These are phyloP conservation scores for Amphipyra berbera DNA, from an alignment of 2,888 invertebrate species.

Conservation along the genomic window DNA sequence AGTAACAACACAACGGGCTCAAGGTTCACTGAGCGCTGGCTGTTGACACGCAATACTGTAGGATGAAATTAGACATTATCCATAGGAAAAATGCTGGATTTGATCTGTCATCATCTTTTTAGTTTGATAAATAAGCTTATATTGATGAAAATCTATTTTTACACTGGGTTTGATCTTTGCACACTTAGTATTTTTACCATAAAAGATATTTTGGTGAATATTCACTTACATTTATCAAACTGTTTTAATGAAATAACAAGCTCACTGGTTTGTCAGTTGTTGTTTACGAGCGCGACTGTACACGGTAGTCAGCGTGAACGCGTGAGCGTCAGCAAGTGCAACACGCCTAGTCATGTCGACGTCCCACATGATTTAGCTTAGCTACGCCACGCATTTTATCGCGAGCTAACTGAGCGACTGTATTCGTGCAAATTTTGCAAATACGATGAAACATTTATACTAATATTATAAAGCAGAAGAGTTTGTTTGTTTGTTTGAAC, in stretches of 20 bases:
- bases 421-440: not conserved
- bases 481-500: too few relatives aligned
- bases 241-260: not conserved
- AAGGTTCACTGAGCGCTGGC: not conserved
- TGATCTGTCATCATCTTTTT: too few relatives aligned
- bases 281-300: not conserved
- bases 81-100: too few relatives aligned
- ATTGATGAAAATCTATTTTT: too few relatives aligned
- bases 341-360: not conserved
- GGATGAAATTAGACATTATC: too few relatives aligned
- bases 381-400: not conserved
- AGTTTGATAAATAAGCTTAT: too few relatives aligned
- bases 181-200: too few relatives aligned
- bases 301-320: not conserved
- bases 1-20: not conserved
- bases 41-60: not conserved
- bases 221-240: not conserved
- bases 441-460: not conserved
- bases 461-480: too few relatives aligned
- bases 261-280: not conserved
- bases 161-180: too few relatives aligned
- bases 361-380: not conserved
- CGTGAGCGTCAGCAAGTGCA: not conserved
- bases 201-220: too few relatives aligned
- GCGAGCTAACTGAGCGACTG: not conserved